Conservation (phyloP, 92 coral and sea anemone genomes). For the Plumapathes pennacea region DNA sequence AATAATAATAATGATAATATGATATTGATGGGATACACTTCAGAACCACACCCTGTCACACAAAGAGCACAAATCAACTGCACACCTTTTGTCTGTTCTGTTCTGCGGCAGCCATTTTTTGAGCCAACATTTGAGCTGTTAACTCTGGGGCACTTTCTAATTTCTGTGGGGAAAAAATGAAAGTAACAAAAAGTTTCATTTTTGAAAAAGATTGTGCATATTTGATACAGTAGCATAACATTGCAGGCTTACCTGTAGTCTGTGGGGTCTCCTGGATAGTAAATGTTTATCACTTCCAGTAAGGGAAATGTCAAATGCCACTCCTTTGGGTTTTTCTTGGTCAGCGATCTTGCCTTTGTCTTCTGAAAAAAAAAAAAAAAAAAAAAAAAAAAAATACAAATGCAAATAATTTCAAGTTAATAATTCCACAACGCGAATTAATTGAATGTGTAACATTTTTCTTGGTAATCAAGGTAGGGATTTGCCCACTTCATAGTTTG, state of each 20-base stretch:
- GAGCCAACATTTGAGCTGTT: slow-evolving; percentile 77
- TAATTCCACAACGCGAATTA: too few relatives aligned
- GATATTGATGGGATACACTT: too few relatives aligned
- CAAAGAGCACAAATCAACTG: too few relatives aligned
- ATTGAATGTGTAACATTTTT: too few relatives aligned
- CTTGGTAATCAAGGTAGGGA: too few relatives aligned
- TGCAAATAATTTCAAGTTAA: too few relatives aligned
- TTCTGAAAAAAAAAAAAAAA: background rate
- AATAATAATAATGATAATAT: too few relatives aligned
- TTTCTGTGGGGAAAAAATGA: slow-evolving; percentile 37
- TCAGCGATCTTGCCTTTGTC: background rate
- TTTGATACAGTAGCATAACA: background rate
- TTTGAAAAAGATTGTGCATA: background rate
- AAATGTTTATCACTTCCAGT: slow-evolving; percentile 16
- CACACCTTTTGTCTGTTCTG: slow-evolving; percentile 84
- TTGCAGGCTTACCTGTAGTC: slow-evolving; percentile 13
- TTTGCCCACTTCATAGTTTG: too few relatives aligned
- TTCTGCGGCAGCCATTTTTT: slow-evolving; percentile 82
- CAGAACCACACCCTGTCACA: too few relatives aligned
- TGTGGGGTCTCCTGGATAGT: slow-evolving; percentile 39
- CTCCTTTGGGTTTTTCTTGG: slow-evolving; percentile 18
- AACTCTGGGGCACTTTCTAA: slow-evolving; percentile 73
- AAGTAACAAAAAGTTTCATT: background rate
- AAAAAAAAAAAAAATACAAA: too few relatives aligned
- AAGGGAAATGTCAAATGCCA: slow-evolving; percentile 46